A percentile compares a stretch with the other conserved stretches of the same genome.
These are phyloP conservation scores for Apamea monoglypha DNA, from an alignment of 2,888 invertebrate genomes.

Conservation along the genomic window DNA sequence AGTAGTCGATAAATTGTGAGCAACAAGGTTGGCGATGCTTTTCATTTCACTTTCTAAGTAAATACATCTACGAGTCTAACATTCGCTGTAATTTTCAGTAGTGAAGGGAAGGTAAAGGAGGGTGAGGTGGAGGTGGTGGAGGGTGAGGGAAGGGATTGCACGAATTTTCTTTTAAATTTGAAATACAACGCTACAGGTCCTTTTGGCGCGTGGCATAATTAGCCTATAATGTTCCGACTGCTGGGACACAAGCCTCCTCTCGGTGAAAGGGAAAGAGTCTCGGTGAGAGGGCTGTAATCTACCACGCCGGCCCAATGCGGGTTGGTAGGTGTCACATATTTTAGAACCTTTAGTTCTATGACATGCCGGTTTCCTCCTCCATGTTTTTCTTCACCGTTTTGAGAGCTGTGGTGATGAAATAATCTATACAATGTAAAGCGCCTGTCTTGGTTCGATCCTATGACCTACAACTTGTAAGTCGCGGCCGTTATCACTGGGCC, in stretches of 20 bases:
- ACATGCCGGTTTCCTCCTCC: background rate
- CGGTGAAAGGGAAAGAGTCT: too few relatives aligned
- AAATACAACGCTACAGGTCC: background rate
- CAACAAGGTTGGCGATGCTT: constrained; percentile 58
- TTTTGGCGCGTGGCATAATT: background rate
- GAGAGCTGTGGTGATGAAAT: background rate
- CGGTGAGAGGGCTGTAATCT: background rate
- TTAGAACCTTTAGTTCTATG: background rate
- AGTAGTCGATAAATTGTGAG: constrained; percentile 65
- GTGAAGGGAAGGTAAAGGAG: too few relatives aligned
- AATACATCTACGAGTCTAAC: constrained; percentile 59
- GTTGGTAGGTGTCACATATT: background rate
- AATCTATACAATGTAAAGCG: background rate
- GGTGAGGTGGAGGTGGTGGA: too few relatives aligned
- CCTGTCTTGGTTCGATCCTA: background rate
- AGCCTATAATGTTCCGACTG: background rate
- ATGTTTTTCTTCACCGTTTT: background rate
- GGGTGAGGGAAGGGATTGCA: too few relatives aligned
- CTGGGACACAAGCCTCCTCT: background rate
- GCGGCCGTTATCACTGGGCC: background rate
- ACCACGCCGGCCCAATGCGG: background rate
- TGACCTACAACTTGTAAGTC: background rate
- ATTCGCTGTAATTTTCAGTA: constrained; percentile 57
- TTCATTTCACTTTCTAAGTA: constrained; percentile 68
- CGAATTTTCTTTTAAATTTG: constrained; percentile 39